Base-by-base conservation (phyloP, 2,797 vertebrate species). In the Poecilia velifera region DNA sequence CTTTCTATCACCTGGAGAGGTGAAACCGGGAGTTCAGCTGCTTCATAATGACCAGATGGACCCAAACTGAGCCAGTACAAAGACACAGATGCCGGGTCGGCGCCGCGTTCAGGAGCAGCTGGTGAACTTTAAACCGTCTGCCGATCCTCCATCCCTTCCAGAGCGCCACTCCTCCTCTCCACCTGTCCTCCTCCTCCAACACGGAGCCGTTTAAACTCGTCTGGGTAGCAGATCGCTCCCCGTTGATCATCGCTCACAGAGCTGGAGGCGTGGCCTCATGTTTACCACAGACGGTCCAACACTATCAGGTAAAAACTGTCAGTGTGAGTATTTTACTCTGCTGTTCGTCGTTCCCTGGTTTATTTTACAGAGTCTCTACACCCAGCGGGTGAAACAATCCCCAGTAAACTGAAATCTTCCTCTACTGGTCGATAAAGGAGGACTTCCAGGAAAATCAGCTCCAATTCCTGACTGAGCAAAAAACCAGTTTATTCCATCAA, bases 11-110 rank as follows among this genome's bases (percentile, higher is more conserved):
- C 85, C 84, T 90, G 83, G 73, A 85, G 86, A 70, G 76, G 76
- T 28, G 20, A 78, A n/a, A 78, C 12, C 13, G 36, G 45, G 55
- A 64, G 72, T 83, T 79, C 84, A 84, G 82, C 76, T 85, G 90
- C 82, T 80, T 84, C 39, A 78, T 83, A 84, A 45, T 81, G 76
- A 87, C 84, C 93, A 94, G 90, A 92, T 90, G 91, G 93, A 91
- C 84, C 80, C 80, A 87, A 89, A 39, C 72, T 74, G 59, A 76
- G 18, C 71, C 72, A 55, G 43, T 49, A 68, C 73, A 64, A 70
- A 78, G 74, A 82, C 80, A 64, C 87, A 91, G 76, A 81, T 76
- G 85, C 81, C 88, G 73, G 74, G 77, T 76, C 62, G 41, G 20
- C 12, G 55, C 36, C 72, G 49, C 7, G 22, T 88, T 87, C 74